Base-by-base conservation (phyloP, 2,113 vertebrate genomes). In the Pagrus major region DNA sequence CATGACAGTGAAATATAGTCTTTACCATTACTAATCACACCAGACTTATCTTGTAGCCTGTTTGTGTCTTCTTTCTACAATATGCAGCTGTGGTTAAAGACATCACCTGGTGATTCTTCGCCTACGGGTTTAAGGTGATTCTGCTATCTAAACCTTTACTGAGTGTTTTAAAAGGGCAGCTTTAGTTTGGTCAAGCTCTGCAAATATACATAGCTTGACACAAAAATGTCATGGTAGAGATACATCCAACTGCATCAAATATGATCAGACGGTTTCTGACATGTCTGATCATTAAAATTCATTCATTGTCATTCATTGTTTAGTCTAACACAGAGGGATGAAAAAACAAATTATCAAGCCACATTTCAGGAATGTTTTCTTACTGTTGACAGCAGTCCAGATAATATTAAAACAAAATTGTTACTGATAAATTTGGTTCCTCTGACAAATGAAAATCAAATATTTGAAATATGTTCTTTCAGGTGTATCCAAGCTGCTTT, bases 401-500 rank as follows among this genome's bases (percentile, higher is more conserved):
- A 58, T 52, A 15, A 20, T 66, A 64, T n/a, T 39, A 4, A 41
- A 41, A 49, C 14, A 35, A 16, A 41, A 42, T 12, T 2, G 16
- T 51, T 37, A 4, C 3, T 3, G 42, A 65, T 44, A 16, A 9
- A 51, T 58, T 15, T n/a, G 54, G 58, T 63, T 37, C 33, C 18
- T 42, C 35, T 65, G 56, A 56, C 6, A 47, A 56, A 61, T 78
- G 2, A 33, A 60, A 39, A 78, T 56, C 5, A 37, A 46, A 52
- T 47, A 33, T 47, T 31, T 59, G 7, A 46, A 51, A 23, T 66
- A 21, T 44, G 23, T 31, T 90, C 41, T 49, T 84, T 29, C 55
- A 93, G 92, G 51, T 95, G 0, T 93, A 91, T 86, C 86, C 93
- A 90, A 85, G 88, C 65, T 93, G 81, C 68, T 83, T 91, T 71